These are phyloP conservation scores for Luehdorfia chinensis DNA, from an alignment of 1,140 invertebrate genomes.

Conservation along the genomic window DNA sequence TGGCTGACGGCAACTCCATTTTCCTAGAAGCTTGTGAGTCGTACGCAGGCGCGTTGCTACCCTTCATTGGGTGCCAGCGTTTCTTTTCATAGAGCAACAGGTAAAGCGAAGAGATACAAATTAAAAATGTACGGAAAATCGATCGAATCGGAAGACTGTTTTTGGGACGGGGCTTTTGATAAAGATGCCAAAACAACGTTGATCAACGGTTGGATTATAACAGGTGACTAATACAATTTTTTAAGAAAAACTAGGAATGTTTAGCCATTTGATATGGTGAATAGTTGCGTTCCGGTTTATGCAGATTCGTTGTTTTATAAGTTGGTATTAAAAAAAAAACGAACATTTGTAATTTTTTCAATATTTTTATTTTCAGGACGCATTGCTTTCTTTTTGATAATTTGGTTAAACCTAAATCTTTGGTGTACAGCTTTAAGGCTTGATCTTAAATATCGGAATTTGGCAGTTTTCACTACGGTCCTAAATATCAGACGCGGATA, in stretches of 20 bases:
- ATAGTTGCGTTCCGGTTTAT: neutral
- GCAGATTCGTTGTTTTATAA: neutral
- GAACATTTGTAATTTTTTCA: neutral
- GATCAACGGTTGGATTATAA: slow-evolving; percentile 6
- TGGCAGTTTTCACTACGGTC: slow-evolving; percentile 39
- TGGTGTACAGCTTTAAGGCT: slow-evolving; percentile 36
- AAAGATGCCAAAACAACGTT: neutral
- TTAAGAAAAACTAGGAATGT: neutral
- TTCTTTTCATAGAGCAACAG: slow-evolving; percentile 20
- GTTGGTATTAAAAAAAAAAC: neutral
- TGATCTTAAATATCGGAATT: slow-evolving; percentile 48
- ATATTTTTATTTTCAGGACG: slow-evolving; percentile 34
- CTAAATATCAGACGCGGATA: slow-evolving; percentile 29
- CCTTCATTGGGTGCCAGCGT: neutral
- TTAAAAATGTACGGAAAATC: slow-evolving; percentile 8
- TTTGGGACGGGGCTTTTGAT: slow-evolving; percentile 8
- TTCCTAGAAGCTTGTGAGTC: slow-evolving; percentile 1
- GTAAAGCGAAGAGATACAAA: neutral
- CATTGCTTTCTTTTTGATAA: slow-evolving; percentile 30
- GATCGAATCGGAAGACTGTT: neutral
- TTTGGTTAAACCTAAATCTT: slow-evolving; percentile 36
- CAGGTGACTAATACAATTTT: neutral
- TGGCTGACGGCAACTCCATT: neutral
- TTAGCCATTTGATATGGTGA: neutral
- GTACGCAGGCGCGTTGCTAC: slow-evolving; percentile 8